Conservation (phyloP, 2,113 vertebrate genomes). For the Heloderma charlesbogerti region DNA sequence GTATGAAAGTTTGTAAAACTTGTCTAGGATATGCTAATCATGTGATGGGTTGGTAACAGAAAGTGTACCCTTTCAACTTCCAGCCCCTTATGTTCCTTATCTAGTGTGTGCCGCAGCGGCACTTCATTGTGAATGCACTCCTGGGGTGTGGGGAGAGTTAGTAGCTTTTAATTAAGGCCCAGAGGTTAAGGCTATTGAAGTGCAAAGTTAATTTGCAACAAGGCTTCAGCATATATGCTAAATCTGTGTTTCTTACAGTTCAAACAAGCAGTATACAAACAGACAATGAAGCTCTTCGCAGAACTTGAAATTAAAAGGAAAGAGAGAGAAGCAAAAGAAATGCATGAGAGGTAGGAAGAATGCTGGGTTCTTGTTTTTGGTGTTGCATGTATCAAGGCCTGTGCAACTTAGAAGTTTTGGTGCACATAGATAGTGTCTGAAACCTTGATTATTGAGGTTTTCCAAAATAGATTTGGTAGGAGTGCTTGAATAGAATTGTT, state of each 20-base stretch:
- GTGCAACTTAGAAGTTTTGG: not conserved
- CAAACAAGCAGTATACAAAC: slow-evolving; percentile 96
- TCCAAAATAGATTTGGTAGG: not conserved
- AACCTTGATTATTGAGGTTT: not conserved
- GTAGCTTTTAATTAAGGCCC: not conserved
- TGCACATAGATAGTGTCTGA: not conserved
- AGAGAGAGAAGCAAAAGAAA: slow-evolving; percentile 98
- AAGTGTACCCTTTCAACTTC: fast-evolving
- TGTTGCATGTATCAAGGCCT: not conserved
- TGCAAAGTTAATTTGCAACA: not conserved
- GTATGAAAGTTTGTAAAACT: not conserved
- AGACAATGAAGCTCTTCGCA: slow-evolving; percentile 99
- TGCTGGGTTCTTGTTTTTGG: not conserved
- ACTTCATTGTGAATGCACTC: not conserved
- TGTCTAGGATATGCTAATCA: not conserved
- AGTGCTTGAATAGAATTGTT: not conserved
- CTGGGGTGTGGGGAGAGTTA: not conserved
- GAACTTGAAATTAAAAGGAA: slow-evolving; percentile 99
- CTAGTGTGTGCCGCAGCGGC: not conserved
- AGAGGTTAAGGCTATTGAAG: not conserved
- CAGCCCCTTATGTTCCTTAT: too few species aligned
- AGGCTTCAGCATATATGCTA: not conserved
- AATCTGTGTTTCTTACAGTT: slow-evolving; percentile 82
- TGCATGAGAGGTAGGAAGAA: slow-evolving; percentile 93
- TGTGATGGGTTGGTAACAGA: not conserved